Evolutionary conservation across 2,888 invertebrate species (phyloP).

Genomic region (Cryptophagus acutangulus): DNA sequence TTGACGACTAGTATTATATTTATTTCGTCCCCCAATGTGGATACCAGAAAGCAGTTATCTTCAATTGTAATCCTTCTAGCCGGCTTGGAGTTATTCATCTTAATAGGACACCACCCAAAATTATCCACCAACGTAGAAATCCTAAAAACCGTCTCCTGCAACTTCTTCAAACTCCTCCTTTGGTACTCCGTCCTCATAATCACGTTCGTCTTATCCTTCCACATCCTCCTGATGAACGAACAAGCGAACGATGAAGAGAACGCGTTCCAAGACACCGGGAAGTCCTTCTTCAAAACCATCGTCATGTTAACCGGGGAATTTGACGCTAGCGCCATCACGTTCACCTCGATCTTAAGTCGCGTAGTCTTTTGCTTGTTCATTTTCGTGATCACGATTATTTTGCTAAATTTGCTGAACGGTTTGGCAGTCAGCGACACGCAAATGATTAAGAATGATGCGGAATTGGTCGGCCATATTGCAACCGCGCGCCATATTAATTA

Average conservation of each 20-base stretch:
- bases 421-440: conserved; percentile 82
- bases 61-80: conserved; percentile 70
- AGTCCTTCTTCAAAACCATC: conserved; percentile 74
- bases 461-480: conserved; percentile 70
- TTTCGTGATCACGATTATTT: conserved; percentile 75
- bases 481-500: conserved; percentile 68
- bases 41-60: conserved; percentile 61
- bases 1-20: conserved; percentile 59
- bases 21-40: conserved; percentile 47
- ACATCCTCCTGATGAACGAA: conserved; percentile 58
- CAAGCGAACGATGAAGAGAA: conserved; percentile 53
- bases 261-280: conserved; percentile 65
- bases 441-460: conserved; percentile 70
- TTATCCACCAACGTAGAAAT: conserved; percentile 79
- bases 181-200: conserved; percentile 77
- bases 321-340: conserved; percentile 74
- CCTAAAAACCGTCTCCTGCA: conserved; percentile 74
- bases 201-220: conserved; percentile 78
- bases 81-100: conserved; percentile 69
- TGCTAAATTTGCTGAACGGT: conserved; percentile 79
- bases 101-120: conserved; percentile 74
- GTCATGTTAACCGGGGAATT: conserved; percentile 86
- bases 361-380: conserved; percentile 75
- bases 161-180: conserved; percentile 72
- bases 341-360: conserved; percentile 64